A percentile compares a stretch with the other conserved stretches of the same genome.
phyloP scores from a whole-genome alignment of 2,113 vertebrate genomes.

The Leptocoma aspasia region DNA sequence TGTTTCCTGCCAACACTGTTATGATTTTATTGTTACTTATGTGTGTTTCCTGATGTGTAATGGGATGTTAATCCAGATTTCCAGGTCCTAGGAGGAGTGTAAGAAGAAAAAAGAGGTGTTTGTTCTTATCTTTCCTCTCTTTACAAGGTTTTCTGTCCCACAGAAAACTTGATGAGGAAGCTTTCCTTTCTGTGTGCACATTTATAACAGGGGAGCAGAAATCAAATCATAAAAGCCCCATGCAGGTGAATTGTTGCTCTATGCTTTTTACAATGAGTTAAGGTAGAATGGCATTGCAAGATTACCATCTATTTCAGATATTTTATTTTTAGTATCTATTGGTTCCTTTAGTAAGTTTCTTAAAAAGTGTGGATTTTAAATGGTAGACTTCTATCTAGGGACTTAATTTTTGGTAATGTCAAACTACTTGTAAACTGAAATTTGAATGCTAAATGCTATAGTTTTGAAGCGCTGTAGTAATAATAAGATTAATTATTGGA shows the following conservation, averaged over 20 bases:
- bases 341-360: not conserved
- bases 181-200: not conserved
- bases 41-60: not conserved
- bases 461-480: not conserved
- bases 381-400: not conserved
- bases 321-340: not conserved
- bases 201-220: not conserved
- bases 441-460: not conserved
- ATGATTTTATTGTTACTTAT: not conserved
- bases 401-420: not conserved
- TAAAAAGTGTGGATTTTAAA: not conserved
- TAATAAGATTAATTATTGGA: not conserved
- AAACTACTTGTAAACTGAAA: not conserved
- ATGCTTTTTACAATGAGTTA: not conserved
- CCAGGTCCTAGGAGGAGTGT: not conserved
- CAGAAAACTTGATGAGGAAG: not conserved
- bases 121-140: not conserved
- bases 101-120: not conserved
- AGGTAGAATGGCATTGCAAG: not conserved
- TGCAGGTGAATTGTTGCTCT: not conserved
- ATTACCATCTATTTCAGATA: not conserved
- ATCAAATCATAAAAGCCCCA: not conserved
- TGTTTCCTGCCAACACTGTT: not conserved
- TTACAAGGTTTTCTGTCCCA: not conserved
- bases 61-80: not conserved